Conservation (phyloP, 1,140 invertebrate species). For the Glossosoma conforme region DNA sequence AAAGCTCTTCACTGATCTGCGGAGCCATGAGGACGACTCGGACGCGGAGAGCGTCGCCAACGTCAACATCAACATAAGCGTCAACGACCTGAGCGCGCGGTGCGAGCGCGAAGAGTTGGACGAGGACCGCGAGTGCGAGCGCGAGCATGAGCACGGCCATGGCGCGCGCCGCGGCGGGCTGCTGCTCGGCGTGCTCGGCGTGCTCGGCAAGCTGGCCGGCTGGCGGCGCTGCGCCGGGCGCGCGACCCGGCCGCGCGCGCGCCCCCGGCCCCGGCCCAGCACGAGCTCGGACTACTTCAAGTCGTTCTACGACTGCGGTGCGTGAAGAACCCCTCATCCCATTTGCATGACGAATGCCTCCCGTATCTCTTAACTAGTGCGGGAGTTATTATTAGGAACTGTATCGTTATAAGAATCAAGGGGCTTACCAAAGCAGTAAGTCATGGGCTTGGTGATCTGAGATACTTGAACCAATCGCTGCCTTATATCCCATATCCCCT, state of each 20-base stretch:
- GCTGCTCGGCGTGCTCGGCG: constrained; percentile 55
- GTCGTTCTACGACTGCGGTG: constrained; percentile 59
- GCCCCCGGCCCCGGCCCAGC: constrained; percentile 40
- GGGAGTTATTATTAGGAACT: no score
- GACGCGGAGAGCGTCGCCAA: constrained; percentile 34
- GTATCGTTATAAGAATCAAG: no score
- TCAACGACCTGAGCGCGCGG: constrained; percentile 21
- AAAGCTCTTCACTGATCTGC: constrained; percentile 39
- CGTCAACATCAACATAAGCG: constrained; percentile 27
- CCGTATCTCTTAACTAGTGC: no score
- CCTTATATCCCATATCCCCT: no score
- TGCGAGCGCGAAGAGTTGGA: constrained; percentile 38
- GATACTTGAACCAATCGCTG: no score
- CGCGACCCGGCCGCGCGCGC: constrained; percentile 42
- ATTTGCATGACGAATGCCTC: no score
- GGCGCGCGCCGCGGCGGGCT: constrained; percentile 32
- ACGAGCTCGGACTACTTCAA: constrained; percentile 57
- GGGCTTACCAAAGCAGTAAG: no score
- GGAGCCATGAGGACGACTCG: constrained; percentile 36
- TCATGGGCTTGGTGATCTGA: no score
- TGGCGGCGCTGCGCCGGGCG: constrained; percentile 51
- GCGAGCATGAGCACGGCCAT: constrained; percentile 35
- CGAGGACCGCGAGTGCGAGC: constrained; percentile 32
- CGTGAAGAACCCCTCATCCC: no score
- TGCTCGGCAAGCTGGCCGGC: constrained; percentile 62